Percentiles rank a stretch among this genome's conserved stretches.
These are phyloP conservation scores for Pycnonotus jocosus DNA, from an alignment of 2,113 vertebrate genomes.

Conservation along the genomic window DNA sequence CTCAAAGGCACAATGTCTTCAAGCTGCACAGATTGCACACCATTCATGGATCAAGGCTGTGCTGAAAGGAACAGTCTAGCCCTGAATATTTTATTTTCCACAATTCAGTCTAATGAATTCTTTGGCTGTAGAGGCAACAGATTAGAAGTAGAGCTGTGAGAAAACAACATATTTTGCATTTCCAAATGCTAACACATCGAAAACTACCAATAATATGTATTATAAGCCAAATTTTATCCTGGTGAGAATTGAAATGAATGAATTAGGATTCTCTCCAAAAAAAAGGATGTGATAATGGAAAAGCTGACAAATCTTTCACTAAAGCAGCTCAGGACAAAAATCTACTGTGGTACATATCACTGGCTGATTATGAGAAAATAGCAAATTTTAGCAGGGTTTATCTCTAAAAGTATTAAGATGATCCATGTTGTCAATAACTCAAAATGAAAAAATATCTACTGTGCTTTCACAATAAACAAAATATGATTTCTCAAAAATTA, in stretches of 20 bases:
- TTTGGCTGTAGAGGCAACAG: background rate
- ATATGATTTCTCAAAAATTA: background rate
- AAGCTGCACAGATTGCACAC: background rate
- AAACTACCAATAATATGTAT: background rate
- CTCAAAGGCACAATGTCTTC: background rate
- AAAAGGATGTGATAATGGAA: background rate
- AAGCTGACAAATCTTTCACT: background rate
- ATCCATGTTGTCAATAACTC: background rate
- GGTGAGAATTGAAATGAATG: background rate
- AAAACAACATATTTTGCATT: slow-evolving; percentile 1
- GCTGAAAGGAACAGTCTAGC: slow-evolving; percentile 15
- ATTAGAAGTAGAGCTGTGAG: background rate
- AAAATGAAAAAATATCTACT: background rate
- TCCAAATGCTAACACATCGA: background rate
- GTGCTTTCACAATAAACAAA: background rate
- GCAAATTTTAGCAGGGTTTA: background rate
- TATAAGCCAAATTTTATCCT: background rate
- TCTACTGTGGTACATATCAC: background rate
- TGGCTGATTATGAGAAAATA: background rate
- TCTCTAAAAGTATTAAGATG: background rate
- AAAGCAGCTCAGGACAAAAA: background rate
- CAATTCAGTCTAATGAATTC: slow-evolving; percentile 1
- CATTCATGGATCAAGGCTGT: background rate
- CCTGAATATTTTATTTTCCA: slow-evolving; percentile 12
- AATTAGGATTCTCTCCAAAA: background rate